Evolutionary conservation across 1,140 invertebrate species (phyloP), one percentile per base, ranked within the genome.

Genomic region (Calephelis nemesis): DNA sequence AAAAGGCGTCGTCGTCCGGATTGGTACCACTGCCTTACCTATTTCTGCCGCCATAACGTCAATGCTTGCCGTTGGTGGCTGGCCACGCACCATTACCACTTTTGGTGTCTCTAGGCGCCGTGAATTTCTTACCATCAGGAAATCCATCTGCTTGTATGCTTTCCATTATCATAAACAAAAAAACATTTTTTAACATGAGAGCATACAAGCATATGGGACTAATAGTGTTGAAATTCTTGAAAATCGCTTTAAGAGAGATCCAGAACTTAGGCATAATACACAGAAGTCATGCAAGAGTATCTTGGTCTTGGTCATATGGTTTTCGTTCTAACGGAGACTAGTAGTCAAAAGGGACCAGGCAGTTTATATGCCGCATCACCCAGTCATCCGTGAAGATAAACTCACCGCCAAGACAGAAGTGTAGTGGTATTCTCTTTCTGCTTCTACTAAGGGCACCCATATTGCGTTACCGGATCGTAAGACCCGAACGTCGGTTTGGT

Each of bases 301-400:
- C 49, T 73, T 52, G 52, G 63, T n/a, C 62, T 79, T 13, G 75
- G 66, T 52, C 75, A 78, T 63, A 72, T 76, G 70, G 60, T 69
- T 64, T 10, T 52, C 11, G 50, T 75, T 19, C 11, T 62, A 13
- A 54, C 47, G 5, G 50, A 58, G 47, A 40, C 47, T 19, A 19
- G 15, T 19, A 13, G 49, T 70, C 70, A 19, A 70, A 49, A 64
- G 60, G 48, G 62, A n/a, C 15, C 52, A 69, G n/a, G 60, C 60
- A 9, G 68, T 74, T 19, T 19, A 19, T 19, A 19, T 19, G 7
- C 72, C 72, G 19, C 72, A 76, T 62, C 74, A 72, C 47, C 68
- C 74, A 8, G 70, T 76, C n/a, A 47, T 76, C 19, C 13, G 68
- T 62, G 12, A 68, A 19, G 72, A 76, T 19, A 76, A 76, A 39